These are phyloP conservation scores for Nyctereutes procyonoides DNA, from an alignment of 2,113 vertebrate genomes.

Conservation along the genomic window DNA sequence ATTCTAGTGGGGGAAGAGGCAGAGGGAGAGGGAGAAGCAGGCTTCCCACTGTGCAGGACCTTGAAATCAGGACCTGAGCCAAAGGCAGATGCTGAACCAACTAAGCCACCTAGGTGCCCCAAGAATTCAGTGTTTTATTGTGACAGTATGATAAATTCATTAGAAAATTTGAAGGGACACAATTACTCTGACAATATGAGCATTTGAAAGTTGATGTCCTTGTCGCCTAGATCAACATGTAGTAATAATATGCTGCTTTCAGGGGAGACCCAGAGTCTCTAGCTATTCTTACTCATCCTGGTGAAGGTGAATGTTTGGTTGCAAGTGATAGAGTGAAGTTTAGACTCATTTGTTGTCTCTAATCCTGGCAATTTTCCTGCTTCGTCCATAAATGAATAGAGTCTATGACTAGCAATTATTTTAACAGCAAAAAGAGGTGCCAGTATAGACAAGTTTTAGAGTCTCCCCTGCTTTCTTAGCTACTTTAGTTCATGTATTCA, in stretches of 20 bases:
- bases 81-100: too few relatives aligned
- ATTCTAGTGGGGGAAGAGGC: too few relatives aligned
- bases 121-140: background rate
- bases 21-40: too few relatives aligned
- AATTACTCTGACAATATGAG: background rate
- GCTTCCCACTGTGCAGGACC: too few relatives aligned
- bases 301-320: fast-evolving
- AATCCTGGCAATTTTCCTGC: background rate
- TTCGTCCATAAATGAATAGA: background rate
- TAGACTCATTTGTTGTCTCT: background rate
- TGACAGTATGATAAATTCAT: background rate
- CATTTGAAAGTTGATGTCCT: background rate
- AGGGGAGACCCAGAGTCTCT: background rate
- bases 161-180: background rate
- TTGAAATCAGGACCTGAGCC: too few relatives aligned
- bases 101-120: too few relatives aligned
- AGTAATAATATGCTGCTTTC: background rate
- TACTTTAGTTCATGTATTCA: background rate
- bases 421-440: background rate
- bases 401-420: background rate
- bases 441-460: background rate
- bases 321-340: background rate
- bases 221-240: background rate
- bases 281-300: background rate
- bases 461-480: background rate